Evolutionary conservation across 2,797 vertebrate genomes (phyloP), one percentile per base, ranked within the genome.

Genomic region (Prunella strophiata): DNA sequence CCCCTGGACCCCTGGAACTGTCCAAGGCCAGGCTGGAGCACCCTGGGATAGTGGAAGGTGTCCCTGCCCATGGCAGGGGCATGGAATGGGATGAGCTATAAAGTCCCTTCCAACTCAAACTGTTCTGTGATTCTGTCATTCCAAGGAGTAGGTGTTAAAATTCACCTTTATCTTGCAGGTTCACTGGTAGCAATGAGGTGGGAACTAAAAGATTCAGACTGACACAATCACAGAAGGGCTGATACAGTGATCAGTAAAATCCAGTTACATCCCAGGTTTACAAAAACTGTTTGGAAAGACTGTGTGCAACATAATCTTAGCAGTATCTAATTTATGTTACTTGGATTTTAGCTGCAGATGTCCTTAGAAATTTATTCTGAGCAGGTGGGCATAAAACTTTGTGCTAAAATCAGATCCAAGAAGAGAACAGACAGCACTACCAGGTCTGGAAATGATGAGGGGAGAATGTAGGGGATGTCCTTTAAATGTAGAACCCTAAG

Each of bases 21-120:
- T 8, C 40, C 52, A 23, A 72, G 30, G 52, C 12, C 21, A 16
- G 51, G 18, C 0, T 72, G 36, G 38, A 77, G 30, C 18, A 27
- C 0, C 29, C 40, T 78, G 59, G 65, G 13, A 10, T 1, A 3
- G 45, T 40, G 38, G 23, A 0, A 77, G 12, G 3, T 65, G 51
- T 57, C 38, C 16, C 23, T 89, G 14, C 9, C 32, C 10, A 1
- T 20, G 43, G 16, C 42, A 68, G 27, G 48, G 18, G 2, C 36
- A 7, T 36, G 29, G 38, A 16, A 32, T 34, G 27, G 18, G 45
- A 32, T 34, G 79, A 51, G 17, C 10, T 58, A 38, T 65, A 2
- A 58, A 16, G 19, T 58, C 25, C 3, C 12, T 61, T 48, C 19
- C 14, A 10, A 4, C 25, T 30, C 34, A 20, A 23, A 34, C 9